These are phyloP conservation scores for Aegotheles bennettii DNA, from an alignment of 2,113 vertebrate species.

Conservation along the genomic window DNA sequence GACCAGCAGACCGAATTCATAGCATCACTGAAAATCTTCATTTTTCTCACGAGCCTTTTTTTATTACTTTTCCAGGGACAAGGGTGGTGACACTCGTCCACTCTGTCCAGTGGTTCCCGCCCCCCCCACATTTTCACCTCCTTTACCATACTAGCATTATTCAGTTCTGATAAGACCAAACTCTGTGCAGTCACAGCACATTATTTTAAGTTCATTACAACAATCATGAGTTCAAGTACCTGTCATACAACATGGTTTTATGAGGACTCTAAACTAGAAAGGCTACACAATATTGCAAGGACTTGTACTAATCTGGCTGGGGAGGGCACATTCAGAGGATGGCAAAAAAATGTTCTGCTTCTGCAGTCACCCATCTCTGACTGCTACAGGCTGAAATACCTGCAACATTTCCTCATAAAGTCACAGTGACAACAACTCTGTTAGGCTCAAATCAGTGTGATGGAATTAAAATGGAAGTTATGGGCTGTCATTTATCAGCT, in stretches of 20 bases:
- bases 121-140: background rate
- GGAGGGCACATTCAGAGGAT: background rate
- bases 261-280: background rate
- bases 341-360: background rate
- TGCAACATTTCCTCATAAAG: background rate
- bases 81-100: too few species aligned
- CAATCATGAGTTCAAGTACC: background rate
- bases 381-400: background rate
- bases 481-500: background rate
- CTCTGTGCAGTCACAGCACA: background rate
- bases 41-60: background rate
- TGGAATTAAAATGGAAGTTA: background rate
- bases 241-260: background rate
- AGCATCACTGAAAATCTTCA: background rate
- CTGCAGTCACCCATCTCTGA: background rate
- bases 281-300: background rate
- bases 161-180: background rate
- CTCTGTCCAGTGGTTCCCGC: too few species aligned
- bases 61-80: background rate
- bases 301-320: background rate
- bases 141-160: background rate
- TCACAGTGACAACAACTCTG: rapidly evolving
- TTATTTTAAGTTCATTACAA: background rate
- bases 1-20: background rate
- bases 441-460: background rate